Conservation (phyloP, 2,113 vertebrate genomes). For the Cariama cristata region DNA sequence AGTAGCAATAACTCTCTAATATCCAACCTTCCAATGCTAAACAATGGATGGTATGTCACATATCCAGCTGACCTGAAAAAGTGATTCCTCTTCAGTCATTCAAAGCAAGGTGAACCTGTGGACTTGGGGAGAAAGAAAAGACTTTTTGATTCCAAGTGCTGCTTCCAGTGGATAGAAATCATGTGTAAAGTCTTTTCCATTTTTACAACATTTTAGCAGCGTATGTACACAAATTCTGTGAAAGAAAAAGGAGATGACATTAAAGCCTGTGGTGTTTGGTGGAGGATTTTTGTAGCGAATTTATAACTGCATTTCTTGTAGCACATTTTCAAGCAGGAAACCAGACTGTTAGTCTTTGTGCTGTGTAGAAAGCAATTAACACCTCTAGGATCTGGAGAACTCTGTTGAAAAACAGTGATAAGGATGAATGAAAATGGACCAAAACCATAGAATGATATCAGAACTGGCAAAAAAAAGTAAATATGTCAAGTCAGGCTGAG, state of each 20-base stretch:
- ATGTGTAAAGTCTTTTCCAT: not conserved
- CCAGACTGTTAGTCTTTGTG: not conserved
- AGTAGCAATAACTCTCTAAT: not conserved
- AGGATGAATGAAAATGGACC: not conserved
- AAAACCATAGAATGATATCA: not conserved
- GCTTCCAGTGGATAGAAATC: not conserved
- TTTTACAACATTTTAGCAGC: not conserved
- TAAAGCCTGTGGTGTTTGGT: not conserved
- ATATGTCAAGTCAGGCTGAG: not conserved
- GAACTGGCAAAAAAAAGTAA: not conserved
- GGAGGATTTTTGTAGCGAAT: not conserved
- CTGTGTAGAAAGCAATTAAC: not conserved
- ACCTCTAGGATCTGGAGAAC: not conserved
- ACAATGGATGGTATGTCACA: not conserved
- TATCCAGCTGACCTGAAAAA: too few relatives aligned
- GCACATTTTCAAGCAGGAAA: not conserved
- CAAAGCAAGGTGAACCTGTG: not conserved
- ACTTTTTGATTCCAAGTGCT: not conserved
- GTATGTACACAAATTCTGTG: not conserved
- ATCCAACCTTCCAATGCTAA: accelerated
- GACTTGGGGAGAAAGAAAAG: not conserved
- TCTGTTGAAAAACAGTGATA: not conserved
- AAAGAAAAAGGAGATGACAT: not conserved
- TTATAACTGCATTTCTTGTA: not conserved
- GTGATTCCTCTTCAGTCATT: not conserved